Percentiles rank a stretch among this genome's conserved stretches.
These are phyloP conservation scores for Callipepla squamata DNA, from an alignment of 2,113 vertebrate genomes.

Conservation along the genomic window DNA sequence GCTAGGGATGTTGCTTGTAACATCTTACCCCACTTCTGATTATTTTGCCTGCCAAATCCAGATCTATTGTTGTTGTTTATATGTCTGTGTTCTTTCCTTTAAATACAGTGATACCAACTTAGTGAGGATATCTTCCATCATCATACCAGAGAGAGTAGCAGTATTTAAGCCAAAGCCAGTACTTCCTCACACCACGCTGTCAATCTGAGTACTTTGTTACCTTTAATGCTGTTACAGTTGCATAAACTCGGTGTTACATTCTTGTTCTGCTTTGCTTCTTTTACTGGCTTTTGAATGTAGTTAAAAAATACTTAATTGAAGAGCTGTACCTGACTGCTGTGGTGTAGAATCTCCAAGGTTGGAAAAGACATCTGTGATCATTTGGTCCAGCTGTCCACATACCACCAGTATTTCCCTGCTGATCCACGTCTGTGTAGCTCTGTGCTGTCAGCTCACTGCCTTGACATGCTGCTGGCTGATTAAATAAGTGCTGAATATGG, in stretches of 20 bases:
- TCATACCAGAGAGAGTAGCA: not conserved
- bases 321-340: not conserved
- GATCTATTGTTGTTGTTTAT: not conserved
- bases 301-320: not conserved
- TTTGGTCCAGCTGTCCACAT: no score
- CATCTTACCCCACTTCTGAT: not conserved
- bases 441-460: not conserved
- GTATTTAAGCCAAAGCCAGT: not conserved
- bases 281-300: not conserved
- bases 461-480: not conserved
- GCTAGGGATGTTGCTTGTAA: not conserved
- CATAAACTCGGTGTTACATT: not conserved
- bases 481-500: not conserved
- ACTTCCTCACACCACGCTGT: not conserved
- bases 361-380: no score
- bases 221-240: not conserved
- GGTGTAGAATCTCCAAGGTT: not conserved
- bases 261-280: not conserved
- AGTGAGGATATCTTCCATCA: not conserved
- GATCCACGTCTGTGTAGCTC: not conserved
- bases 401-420: no score
- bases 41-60: not conserved
- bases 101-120: not conserved
- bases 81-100: not conserved
- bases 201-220: not conserved